Conservation (phyloP, 2,113 vertebrate species). For the Anguilla rostrata region DNA sequence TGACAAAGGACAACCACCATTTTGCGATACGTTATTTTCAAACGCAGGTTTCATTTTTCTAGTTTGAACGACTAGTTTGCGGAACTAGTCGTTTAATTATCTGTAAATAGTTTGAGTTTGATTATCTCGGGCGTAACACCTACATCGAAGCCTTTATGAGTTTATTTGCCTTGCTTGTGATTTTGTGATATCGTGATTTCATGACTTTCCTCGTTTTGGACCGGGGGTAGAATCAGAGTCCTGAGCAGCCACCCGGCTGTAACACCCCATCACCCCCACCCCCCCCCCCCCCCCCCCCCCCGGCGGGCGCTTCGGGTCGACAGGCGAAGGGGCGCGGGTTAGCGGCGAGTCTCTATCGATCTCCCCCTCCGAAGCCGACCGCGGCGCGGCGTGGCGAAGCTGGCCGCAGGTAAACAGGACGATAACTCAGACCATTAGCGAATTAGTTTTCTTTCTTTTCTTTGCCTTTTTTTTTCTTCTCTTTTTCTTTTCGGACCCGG, state of each 20-base stretch:
- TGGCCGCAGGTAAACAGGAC: constrained; percentile 67
- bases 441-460: constrained; percentile 71
- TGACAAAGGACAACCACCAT: background rate
- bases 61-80: too few relatives aligned
- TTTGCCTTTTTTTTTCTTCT: constrained; percentile 65
- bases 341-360: constrained; percentile 52
- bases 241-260: constrained; percentile 50
- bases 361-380: constrained; percentile 46
- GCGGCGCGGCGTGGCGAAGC: constrained; percentile 67
- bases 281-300: too few relatives aligned
- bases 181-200: constrained; percentile 69
- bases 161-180: constrained; percentile 31
- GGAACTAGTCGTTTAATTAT: background rate
- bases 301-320: constrained; percentile 43
- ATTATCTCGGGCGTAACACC: background rate
- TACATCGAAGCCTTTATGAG: background rate
- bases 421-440: constrained; percentile 75
- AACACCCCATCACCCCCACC: constrained; percentile 20
- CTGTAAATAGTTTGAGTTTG: background rate
- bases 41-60: background rate
- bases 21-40: background rate
- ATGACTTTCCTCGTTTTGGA: constrained; percentile 59
- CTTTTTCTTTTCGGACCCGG: constrained; percentile 62
- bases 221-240: constrained; percentile 36
- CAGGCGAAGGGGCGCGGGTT: constrained; percentile 33